A percentile compares a stretch with the other conserved stretches of the same genome.
Evolutionary conservation across 2,797 vertebrate genomes (phyloP).

Genomic region (Vireo griseus): DNA sequence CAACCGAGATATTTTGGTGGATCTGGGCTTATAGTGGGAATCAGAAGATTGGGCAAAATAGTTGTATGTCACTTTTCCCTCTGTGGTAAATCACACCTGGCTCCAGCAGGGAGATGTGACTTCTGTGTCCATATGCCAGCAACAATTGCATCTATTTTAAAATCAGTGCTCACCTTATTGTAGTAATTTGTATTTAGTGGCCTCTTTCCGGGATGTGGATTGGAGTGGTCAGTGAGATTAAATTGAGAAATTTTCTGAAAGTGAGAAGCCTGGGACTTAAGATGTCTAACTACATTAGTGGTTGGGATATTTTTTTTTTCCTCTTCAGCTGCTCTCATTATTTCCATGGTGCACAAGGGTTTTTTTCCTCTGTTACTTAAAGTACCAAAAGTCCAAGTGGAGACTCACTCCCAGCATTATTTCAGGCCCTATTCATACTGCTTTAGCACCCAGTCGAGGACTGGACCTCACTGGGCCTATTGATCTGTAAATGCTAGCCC

Average conservation of each 20-base stretch:
- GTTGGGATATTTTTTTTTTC: background rate
- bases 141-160: background rate
- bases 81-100: background rate
- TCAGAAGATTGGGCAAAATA: background rate
- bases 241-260: background rate
- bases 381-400: background rate
- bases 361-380: accelerated
- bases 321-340: background rate
- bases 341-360: background rate
- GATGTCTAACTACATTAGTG: background rate
- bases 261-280: background rate
- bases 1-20: background rate
- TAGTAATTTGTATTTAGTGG: background rate
- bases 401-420: background rate
- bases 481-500: accelerated
- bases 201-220: background rate
- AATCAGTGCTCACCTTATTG: background rate
- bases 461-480: background rate
- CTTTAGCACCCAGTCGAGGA: background rate
- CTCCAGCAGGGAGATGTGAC: background rate
- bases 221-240: background rate
- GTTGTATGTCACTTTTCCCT: background rate
- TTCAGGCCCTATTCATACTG: background rate
- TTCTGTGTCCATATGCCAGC: background rate
- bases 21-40: background rate